A percentile compares a stretch with the other conserved stretches of the same genome.
phyloP scores from a whole-genome alignment of 2,888 invertebrate genomes.

The Nomada ruficornis region DNA sequence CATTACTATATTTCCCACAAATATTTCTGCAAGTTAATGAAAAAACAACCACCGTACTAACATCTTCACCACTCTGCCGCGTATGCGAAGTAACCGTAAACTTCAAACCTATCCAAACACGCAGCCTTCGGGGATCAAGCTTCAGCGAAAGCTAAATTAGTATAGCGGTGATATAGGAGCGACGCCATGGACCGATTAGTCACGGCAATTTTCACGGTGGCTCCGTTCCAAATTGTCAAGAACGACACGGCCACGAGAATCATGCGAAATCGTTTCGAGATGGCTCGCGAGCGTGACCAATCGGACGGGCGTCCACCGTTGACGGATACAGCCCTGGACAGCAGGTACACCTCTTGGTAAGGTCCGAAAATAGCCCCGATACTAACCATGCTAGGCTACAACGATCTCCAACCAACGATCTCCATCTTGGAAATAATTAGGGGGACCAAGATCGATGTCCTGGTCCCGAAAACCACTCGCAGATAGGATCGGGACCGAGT shows the following conservation, averaged over 20 bases:
- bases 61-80: no score
- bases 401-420: slow-evolving; percentile 71
- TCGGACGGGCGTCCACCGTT: slow-evolving; percentile 48
- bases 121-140: neutral
- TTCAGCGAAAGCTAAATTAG: slow-evolving; percentile 41
- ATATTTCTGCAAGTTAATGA: no score
- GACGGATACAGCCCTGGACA: slow-evolving; percentile 30
- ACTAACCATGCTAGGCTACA: slow-evolving; percentile 63
- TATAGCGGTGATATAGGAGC: slow-evolving; percentile 40
- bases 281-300: slow-evolving; percentile 57
- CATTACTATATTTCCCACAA: no score
- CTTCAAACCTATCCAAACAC: neutral
- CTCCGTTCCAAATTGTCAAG: slow-evolving; percentile 11
- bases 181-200: slow-evolving; percentile 53
- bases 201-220: slow-evolving; percentile 28
- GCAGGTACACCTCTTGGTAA: slow-evolving; percentile 49
- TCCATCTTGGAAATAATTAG: slow-evolving; percentile 83
- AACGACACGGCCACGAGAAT: slow-evolving; percentile 47
- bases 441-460: slow-evolving; percentile 83
- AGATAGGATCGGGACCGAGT: slow-evolving; percentile 78
- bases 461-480: slow-evolving; percentile 75
- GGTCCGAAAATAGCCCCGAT: slow-evolving; percentile 66
- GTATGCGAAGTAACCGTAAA: neutral
- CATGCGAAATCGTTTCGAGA: slow-evolving; percentile 62
- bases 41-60: no score